Conservation (phyloP, 2,113 vertebrate genomes). For the Daphoenositta chrysoptera region DNA sequence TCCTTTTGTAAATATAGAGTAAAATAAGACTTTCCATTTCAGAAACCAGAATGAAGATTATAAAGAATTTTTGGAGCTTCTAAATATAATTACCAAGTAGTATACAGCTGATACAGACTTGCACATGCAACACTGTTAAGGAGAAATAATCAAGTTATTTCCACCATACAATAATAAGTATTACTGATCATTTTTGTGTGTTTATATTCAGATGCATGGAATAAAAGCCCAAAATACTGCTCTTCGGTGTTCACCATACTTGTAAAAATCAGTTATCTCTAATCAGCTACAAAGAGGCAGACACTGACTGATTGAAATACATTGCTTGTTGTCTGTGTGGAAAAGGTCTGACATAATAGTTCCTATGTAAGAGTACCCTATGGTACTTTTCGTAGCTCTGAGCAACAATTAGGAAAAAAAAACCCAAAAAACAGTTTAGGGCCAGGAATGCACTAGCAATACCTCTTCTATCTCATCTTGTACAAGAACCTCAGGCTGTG, state of each 20-base stretch:
- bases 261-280: not conserved
- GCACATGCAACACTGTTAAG: not conserved
- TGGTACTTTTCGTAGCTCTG: not conserved
- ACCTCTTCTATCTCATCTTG: not conserved
- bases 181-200: not conserved
- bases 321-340: not conserved
- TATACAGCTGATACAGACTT: not conserved
- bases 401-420: not conserved
- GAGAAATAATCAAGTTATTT: not conserved
- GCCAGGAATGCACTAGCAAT: not conserved
- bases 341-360: not conserved
- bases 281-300: not conserved
- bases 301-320: not conserved
- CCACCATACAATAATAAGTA: not conserved
- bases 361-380: not conserved
- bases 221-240: not conserved
- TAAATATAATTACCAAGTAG: slow-evolving; percentile 7
- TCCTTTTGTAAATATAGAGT: not conserved
- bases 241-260: not conserved
- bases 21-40: slow-evolving; percentile 40
- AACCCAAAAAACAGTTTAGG: not conserved
- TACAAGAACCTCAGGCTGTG: not conserved
- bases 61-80: not conserved
- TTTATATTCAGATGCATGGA: not conserved
- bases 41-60: slow-evolving; percentile 37